A percentile compares a stretch with the other conserved stretches of the same genome.
Conservation (phyloP, 2,113 vertebrate genomes). For the Chamaetylas fuelleborni region DNA sequence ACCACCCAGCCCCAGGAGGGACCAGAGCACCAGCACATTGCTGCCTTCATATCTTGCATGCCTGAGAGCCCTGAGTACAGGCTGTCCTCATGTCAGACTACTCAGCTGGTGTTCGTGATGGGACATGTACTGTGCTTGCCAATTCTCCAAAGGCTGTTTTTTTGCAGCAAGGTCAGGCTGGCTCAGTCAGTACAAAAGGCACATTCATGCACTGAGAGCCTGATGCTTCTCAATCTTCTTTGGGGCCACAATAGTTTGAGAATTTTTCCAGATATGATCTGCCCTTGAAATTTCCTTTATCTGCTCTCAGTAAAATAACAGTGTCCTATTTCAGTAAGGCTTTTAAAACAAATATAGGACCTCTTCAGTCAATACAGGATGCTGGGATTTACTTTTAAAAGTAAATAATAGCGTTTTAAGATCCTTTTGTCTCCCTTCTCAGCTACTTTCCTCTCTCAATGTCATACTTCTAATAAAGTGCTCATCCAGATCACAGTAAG, state of each 20-base stretch:
- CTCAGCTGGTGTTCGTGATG: not conserved
- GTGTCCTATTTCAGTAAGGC: not conserved
- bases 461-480: not conserved
- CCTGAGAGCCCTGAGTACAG: no score
- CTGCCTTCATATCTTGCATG: not conserved
- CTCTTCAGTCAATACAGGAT: not conserved
- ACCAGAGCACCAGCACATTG: not conserved
- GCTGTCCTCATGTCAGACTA: not conserved
- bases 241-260: not conserved
- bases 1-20: not conserved
- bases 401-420: not conserved
- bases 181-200: not conserved
- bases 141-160: not conserved
- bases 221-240: not conserved
- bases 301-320: not conserved
- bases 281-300: not conserved
- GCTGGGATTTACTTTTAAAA: not conserved
- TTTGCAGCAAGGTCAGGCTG: not conserved
- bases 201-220: not conserved
- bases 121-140: rapidly evolving
- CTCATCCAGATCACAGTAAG: not conserved
- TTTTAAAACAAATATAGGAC: conserved; percentile 9
- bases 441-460: not conserved
- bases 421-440: not conserved
- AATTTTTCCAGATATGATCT: not conserved